These are phyloP conservation scores for Semnopithecus entellus DNA, from an alignment of 2,113 vertebrate genomes.

Conservation along the genomic window DNA sequence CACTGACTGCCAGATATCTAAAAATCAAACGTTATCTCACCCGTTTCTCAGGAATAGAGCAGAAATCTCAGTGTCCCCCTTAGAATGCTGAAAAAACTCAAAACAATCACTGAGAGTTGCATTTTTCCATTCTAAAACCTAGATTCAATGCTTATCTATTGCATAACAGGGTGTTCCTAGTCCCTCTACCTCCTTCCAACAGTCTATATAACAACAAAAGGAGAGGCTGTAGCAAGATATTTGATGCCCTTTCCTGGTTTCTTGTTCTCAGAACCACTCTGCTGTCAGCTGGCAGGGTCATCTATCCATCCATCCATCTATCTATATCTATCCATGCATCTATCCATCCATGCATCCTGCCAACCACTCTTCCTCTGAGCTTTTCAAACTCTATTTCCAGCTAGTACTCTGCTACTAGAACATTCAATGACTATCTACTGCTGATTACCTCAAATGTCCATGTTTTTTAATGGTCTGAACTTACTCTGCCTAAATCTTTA, in stretches of 20 bases:
- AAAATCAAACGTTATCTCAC: neutral
- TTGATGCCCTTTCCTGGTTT: neutral
- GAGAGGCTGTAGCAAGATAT: neutral
- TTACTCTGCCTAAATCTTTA: neutral
- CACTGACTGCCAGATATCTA: neutral
- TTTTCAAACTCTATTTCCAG: neutral
- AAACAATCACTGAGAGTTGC: neutral
- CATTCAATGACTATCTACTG: neutral
- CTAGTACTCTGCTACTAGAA: neutral
- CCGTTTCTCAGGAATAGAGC: neutral
- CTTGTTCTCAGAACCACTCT: neutral
- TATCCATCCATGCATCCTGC: neutral
- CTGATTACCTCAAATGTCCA: neutral
- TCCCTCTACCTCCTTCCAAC: neutral
- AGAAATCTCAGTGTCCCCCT: neutral
- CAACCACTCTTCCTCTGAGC: neutral
- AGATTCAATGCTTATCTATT: neutral
- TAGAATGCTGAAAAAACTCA: neutral
- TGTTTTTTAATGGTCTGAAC: neutral
- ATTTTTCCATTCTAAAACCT: neutral
- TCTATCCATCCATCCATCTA: neutral
- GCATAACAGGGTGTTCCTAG: neutral
- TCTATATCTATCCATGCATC: neutral
- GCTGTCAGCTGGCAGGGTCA: neutral
- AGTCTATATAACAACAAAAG: neutral